Base-by-base conservation (phyloP, 2,113 vertebrate genomes). In the Stomatorhinus ivindoensis region DNA sequence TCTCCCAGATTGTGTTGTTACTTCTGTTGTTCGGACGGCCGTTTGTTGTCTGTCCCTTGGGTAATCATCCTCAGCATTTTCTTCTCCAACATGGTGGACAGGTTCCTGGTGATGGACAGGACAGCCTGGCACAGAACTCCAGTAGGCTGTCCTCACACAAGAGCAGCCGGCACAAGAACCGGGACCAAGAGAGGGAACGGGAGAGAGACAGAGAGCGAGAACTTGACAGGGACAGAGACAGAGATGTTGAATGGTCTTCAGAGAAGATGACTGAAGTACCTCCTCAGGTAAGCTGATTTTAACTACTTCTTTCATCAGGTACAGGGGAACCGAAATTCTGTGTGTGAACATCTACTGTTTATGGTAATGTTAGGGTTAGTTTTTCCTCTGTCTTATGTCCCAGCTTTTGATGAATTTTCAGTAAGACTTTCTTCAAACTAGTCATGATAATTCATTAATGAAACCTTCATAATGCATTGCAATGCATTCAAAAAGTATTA, bases 221-320 rank as follows among this genome's bases (percentile, higher is more conserved):
- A 0, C 31, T 94, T 10, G 95, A 95, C 0, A 17, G 95, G 0
- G 94, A 95, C 11, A 55, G 95, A 27, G 94, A 96, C 87, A 92
- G 94, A 87, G 93, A 94, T 91, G 97, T 97, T 90, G 98, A 99
- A 85, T 99, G 98, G 98, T 96, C 96, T 8, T 95, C 97, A 5
- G 98, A 99, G 92, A 99, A 98, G 92, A 95, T 97, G 86, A 91
- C 96, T 3, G 97, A 99, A 89, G 95, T 97, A 3, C 98, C 98
- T 91, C 96, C 96, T 89, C 97, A 87, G 50, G 85, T 87, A 87
- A 39, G 85, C 13, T 42, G 19, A 47, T 15, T 13, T 44, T 44
- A 17, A 42, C 35, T 44, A 6, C 76, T 10, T 82, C 7, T 48
- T 11, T 84, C 17, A 27, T 86, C 47, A 48, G 35, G 19, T n/a